Base-by-base conservation (phyloP, 2,113 vertebrate genomes). In the Speoplatyrhinus poulsoni region DNA sequence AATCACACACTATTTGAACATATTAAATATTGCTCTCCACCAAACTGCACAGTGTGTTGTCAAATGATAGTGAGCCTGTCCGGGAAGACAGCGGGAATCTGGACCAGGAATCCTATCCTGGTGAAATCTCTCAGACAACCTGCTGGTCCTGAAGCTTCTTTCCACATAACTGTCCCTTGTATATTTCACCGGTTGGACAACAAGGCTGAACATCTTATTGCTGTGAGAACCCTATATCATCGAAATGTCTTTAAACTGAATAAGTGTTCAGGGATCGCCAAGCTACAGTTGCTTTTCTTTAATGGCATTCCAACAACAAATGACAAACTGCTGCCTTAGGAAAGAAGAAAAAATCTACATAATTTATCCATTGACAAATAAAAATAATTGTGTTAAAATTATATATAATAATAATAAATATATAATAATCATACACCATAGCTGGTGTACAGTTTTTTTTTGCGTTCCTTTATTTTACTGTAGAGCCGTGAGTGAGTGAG, bases 161-260 rank as follows among this genome's bases (percentile, higher is more conserved):
- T 17, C 9, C 36, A 41, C 7, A 41, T 41, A 41, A 41, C 46
- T 4, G 10, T 19, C 49, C 68, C 11, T 48, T 64, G 16, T 68
- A 48, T 12, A 62, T 75, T 46, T 50, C 12, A 49, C 12, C 53
- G 13, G 33, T 32, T 56, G 16, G 36, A 65, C 59, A 67, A 80
- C 75, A 19, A 56, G 66, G 63, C 75, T 62, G 46, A 65, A 73
- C 67, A 78, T 74, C 75, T 70, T 67, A 76, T 79, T 84, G 41
- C 78, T 83, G 46, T 82, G 79, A 73, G 76, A 83, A 50, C 36
- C 62, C 11, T 32, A 26, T 10, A 56, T 72, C 57, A 56, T 12
- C 64, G 64, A 75, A 79, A 76, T 66, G 72, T 76, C 61, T 65
- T 62, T 67, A 66, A 7, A 15, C 65, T 63, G 66, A 67, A 67